Conservation (phyloP, 1,140 invertebrate genomes). For the Triops longicaudatus region DNA sequence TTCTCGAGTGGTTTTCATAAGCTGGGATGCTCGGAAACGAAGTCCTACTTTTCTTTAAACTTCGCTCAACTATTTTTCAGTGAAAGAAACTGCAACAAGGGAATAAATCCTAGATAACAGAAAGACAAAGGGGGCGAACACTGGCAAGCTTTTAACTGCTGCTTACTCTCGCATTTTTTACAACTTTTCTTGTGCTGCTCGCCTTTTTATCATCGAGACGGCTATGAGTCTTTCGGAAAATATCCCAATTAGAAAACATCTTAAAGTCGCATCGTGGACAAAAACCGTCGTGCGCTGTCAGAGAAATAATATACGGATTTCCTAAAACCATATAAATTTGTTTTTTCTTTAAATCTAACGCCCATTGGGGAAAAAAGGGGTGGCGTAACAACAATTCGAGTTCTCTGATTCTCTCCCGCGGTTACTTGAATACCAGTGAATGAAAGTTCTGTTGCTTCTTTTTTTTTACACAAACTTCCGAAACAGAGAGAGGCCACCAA, state of each 20-base stretch:
- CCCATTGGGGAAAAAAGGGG: not conserved
- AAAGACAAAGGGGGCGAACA: constrained; percentile 1
- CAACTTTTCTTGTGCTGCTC: not conserved
- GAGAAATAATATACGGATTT: not conserved
- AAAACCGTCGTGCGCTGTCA: not conserved
- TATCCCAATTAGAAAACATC: constrained; percentile 3
- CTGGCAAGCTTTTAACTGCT: constrained; percentile 11
- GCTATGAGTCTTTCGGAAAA: not conserved
- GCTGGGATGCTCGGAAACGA: not conserved
- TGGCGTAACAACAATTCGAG: not conserved
- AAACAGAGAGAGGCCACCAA: not conserved
- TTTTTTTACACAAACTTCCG: not conserved
- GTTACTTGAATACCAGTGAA: not conserved
- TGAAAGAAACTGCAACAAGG: constrained; percentile 1
- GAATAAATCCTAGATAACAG: constrained; percentile 11
- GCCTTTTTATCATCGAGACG: not conserved
- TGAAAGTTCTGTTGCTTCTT: not conserved
- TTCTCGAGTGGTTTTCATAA: constrained; percentile 2
- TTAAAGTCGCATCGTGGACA: not conserved
- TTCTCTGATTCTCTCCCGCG: not conserved
- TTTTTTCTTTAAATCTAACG: not conserved
- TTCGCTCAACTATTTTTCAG: not conserved
- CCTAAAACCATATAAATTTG: not conserved
- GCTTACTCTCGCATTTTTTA: not conserved
- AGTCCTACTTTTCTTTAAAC: not conserved